Base-by-base conservation (phyloP, 2,888 invertebrate species). In the Sepioteuthis lessoniana region DNA sequence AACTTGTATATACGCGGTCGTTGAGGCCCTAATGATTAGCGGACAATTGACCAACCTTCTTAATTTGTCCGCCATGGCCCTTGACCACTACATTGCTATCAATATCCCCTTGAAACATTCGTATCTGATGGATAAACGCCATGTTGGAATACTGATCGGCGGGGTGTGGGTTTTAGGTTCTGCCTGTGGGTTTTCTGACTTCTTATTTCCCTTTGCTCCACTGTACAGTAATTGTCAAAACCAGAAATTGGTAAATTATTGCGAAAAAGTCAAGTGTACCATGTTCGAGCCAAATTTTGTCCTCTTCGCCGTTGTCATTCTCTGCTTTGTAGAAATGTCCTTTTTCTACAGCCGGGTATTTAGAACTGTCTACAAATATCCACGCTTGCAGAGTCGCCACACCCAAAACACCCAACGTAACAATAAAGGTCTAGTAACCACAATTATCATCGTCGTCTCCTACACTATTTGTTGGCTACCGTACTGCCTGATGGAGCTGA, bases 381-480 rank as follows among this genome's bases (percentile, higher is more conserved):
- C 91, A 25, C 38, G 90, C 38, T 50, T 90, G n/a, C 90, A 91
- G 31, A 90, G 90, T 16, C 90, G 94, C 13, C 93, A 94, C 21
- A 55, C 93, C n/a, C 92, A 76, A n/a, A 93, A 96, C 93, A 95
- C 95, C 19, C 92, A 94, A 46, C 95, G 96, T 21, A 96, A 96
- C 94, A 95, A 95, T 8, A 96, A 96, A 60, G 96, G 96, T 19
- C 94, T 96, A n/a, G 93, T 96, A 16, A 96, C 96, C 7, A 96
- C 96, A 28, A 94, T 96, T 35, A 94, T 96, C 37, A 96, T 96
- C 21, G 95, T 96, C 8, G 95, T 95, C 46, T 96, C 96, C 42
- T 96, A 96, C 94, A 94, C 95, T 16, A 91, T 96, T 16, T 96
- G 96, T 91, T 96, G 96, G 96, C 93, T 96, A 50, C 96, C 96